These are phyloP conservation scores for Thermophis baileyi DNA, from an alignment of 2,113 vertebrate species.

Conservation along the genomic window DNA sequence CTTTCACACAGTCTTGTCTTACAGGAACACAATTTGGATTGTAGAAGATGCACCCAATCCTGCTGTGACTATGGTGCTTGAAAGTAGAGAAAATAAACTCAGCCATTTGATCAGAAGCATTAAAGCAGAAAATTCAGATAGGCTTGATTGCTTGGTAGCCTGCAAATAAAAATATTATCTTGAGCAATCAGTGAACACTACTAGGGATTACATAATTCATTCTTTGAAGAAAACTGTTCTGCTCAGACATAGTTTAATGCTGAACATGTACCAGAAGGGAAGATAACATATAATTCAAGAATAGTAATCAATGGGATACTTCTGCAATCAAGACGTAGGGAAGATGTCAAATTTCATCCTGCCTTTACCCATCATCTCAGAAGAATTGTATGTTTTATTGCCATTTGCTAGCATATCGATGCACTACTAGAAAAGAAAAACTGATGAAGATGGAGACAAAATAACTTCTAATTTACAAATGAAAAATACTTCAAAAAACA, in stretches of 20 bases:
- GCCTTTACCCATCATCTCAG: not conserved
- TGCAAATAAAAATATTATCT: constrained; percentile 13
- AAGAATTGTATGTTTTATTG: not conserved
- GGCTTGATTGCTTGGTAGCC: not conserved
- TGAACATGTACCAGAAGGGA: not conserved
- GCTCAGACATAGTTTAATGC: not conserved
- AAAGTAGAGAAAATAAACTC: not conserved
- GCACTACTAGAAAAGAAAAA: not conserved
- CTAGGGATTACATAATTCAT: not conserved
- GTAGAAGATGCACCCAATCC: not conserved
- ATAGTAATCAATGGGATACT: not conserved
- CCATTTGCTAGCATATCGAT: not conserved
- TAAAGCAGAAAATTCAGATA: not conserved
- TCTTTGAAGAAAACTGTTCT: not conserved
- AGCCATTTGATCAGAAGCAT: not conserved
- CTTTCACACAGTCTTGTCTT: not conserved
- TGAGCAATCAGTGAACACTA: not conserved
- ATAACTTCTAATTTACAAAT: not conserved
- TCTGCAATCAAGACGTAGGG: not conserved
- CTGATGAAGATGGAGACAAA: not conserved
- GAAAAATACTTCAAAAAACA: not conserved
- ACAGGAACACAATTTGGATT: not conserved
- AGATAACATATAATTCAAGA: not conserved
- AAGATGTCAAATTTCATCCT: not conserved
- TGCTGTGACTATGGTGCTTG: not conserved